These are phyloP conservation scores for Parnassius smintheus DNA, from an alignment of 2,888 invertebrate genomes.

Conservation along the genomic window DNA sequence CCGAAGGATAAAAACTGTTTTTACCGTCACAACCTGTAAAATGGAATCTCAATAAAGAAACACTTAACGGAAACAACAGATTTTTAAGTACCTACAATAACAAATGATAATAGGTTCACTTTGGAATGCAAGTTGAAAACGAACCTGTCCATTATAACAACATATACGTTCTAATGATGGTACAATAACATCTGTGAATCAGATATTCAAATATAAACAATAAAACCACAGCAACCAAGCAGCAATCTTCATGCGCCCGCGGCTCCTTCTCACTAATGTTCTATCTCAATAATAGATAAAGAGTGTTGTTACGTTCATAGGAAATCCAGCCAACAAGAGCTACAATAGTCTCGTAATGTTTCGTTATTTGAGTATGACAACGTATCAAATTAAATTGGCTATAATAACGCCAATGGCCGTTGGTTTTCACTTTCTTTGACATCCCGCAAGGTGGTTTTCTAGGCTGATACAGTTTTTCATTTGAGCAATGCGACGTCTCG, in stretches of 20 bases:
- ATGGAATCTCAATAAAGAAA: too few relatives aligned
- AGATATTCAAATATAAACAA: slow-evolving; percentile 15
- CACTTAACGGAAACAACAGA: too few relatives aligned
- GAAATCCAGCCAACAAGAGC: slow-evolving; percentile 14
- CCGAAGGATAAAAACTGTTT: too few relatives aligned
- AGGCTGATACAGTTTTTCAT: slow-evolving; percentile 71
- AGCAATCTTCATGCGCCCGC: slow-evolving; percentile 50
- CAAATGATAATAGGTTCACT: too few relatives aligned
- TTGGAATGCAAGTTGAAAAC: neutral
- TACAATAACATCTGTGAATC: slow-evolving; percentile 6
- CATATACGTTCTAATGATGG: slow-evolving; percentile 8
- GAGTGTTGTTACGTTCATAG: slow-evolving; percentile 42
- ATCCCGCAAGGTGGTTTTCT: slow-evolving; percentile 69
- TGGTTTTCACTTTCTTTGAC: slow-evolving; percentile 72
- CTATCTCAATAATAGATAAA: slow-evolving; percentile 54
- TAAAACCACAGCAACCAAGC: slow-evolving; percentile 35
- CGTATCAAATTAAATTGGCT: slow-evolving; percentile 46
- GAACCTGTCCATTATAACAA: slow-evolving; percentile 13
- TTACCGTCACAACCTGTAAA: too few relatives aligned
- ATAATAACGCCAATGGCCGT: slow-evolving; percentile 44
- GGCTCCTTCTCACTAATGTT: slow-evolving; percentile 47
- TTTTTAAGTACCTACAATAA: too few relatives aligned
- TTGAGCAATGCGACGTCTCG: slow-evolving; percentile 41
- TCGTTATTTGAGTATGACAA: slow-evolving; percentile 26
- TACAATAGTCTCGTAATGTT: slow-evolving; percentile 15